Conservation (phyloP, 2,113 vertebrate genomes). For the Catharus bicknelli region DNA sequence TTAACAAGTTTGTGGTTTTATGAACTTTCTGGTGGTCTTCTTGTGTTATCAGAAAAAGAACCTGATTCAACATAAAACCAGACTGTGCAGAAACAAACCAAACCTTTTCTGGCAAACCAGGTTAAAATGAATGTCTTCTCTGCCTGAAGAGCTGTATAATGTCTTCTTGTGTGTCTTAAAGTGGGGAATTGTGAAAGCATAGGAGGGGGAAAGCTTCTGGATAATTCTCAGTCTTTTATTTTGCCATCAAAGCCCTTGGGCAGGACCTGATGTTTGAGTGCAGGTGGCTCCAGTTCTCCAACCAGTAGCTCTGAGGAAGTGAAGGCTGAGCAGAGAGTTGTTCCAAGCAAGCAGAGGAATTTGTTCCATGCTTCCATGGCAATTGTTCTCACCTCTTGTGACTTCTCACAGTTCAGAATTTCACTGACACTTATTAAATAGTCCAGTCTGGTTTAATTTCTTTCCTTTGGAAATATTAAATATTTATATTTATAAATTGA, state of each 20-base stretch:
- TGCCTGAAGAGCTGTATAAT: background rate
- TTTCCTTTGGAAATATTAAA: background rate
- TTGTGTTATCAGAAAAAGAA: background rate
- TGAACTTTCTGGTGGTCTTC: background rate
- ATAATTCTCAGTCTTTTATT: background rate
- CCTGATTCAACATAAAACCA: background rate
- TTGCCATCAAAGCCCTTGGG: background rate
- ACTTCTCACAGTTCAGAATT: background rate
- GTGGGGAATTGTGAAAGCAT: background rate
- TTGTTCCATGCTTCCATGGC: rapidly evolving
- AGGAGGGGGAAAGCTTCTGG: background rate
- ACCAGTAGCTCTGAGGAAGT: background rate
- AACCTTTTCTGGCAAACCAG: background rate
- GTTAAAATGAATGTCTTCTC: background rate
- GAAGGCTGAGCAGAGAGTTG: background rate
- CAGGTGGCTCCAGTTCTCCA: background rate
- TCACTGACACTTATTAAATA: background rate
- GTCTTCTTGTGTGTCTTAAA: background rate
- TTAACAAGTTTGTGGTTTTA: background rate
- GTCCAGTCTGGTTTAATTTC: background rate
- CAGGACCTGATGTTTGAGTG: background rate
- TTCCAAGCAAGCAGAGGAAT: background rate
- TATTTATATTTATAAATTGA: background rate
- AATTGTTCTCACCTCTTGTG: background rate
- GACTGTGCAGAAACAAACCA: background rate